These are phyloP conservation scores for Drosophila nigricruria DNA, from an alignment of 2,888 invertebrate species.

Conservation along the genomic window DNA sequence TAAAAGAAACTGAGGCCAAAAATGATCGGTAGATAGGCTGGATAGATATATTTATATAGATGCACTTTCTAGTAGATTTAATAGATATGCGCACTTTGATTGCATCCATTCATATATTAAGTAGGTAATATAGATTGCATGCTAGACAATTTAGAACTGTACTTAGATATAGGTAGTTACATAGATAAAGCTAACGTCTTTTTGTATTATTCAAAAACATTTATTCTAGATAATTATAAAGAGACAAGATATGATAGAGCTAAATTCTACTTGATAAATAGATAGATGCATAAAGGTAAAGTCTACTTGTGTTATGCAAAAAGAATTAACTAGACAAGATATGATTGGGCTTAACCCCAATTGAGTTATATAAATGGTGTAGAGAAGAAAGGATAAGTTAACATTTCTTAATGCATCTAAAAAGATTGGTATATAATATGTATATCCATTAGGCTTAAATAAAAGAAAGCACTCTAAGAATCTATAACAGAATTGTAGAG, in stretches of 20 bases:
- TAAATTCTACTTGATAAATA: too few relatives aligned
- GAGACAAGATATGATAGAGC: neutral
- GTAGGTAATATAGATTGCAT: constrained; percentile 9
- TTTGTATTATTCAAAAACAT: neutral
- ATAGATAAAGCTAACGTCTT: neutral
- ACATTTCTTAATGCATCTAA: too few relatives aligned
- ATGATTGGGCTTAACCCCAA: neutral
- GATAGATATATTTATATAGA: neutral
- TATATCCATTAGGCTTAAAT: too few relatives aligned
- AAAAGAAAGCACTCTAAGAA: too few relatives aligned
- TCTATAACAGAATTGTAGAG: too few relatives aligned
- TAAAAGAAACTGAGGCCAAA: neutral
- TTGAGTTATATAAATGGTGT: neutral
- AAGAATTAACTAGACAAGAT: too few relatives aligned
- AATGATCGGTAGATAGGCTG: constrained; percentile 3
- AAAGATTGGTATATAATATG: too few relatives aligned
- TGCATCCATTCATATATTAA: constrained; percentile 2
- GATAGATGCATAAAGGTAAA: too few relatives aligned
- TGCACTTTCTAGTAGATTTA: neutral
- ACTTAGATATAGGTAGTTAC: neutral
- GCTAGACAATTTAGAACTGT: neutral
- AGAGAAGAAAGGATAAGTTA: neutral
- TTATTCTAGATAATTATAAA: neutral
- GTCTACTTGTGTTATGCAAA: neutral
- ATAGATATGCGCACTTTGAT: neutral